Conservation (phyloP, 2,888 invertebrate genomes). For the Xiphydria camelus region DNA sequence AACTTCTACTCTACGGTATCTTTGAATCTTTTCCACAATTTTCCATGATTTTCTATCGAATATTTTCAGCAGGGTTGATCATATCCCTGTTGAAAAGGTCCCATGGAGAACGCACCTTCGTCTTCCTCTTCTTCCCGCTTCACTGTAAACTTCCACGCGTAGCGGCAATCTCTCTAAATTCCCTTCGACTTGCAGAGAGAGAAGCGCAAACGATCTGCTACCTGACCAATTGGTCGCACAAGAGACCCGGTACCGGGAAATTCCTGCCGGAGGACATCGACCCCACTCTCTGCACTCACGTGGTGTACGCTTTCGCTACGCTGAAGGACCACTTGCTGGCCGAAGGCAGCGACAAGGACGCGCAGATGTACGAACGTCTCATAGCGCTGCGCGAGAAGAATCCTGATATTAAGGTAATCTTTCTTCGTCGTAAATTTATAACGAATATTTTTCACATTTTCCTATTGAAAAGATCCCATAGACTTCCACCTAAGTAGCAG, state of each 20-base stretch:
- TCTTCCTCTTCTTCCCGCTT: slow-evolving; percentile 21
- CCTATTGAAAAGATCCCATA: too few species aligned
- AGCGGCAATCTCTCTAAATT: too few species aligned
- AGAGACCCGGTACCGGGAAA: slow-evolving; percentile 84
- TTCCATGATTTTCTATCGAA: too few species aligned
- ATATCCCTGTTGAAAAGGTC: too few species aligned
- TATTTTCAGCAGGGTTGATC: too few species aligned
- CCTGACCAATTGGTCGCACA: slow-evolving; percentile 94
- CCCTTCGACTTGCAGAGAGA: slow-evolving; percentile 64
- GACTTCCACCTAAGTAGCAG: too few species aligned
- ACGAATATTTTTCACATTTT: not conserved
- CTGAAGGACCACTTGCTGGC: slow-evolving; percentile 82
- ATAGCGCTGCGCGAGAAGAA: slow-evolving; percentile 86
- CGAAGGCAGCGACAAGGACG: slow-evolving; percentile 80
- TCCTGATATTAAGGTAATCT: slow-evolving; percentile 78
- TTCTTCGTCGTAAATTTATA: too few species aligned
- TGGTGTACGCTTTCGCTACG: slow-evolving; percentile 94
- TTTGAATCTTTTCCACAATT: too few species aligned
- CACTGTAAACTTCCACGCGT: too few species aligned
- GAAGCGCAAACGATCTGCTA: slow-evolving; percentile 92
- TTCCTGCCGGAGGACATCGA: slow-evolving; percentile 90
- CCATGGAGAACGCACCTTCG: too few species aligned
- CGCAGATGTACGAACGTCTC: slow-evolving; percentile 83
- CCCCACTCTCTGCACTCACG: slow-evolving; percentile 87
- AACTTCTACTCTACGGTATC: too few species aligned